These are phyloP conservation scores for Lepidocolaptes lacrymiger DNA, from an alignment of 2,797 vertebrate genomes.

Conservation along the genomic window DNA sequence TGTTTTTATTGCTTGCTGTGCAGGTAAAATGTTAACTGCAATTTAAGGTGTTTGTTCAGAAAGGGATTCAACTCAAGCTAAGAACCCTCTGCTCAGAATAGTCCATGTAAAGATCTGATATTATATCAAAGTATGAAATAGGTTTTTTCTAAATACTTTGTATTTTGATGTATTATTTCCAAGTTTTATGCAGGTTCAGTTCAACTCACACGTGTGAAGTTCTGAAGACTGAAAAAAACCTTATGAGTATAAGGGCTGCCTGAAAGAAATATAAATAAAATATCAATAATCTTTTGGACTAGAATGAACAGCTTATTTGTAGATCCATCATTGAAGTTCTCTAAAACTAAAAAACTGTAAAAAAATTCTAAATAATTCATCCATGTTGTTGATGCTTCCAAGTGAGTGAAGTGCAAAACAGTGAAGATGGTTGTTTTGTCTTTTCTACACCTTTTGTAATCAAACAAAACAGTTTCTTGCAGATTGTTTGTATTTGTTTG, in stretches of 20 bases:
- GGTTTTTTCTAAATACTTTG: not conserved
- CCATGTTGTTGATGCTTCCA: not conserved
- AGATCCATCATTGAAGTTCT: not conserved
- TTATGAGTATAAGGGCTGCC: not conserved
- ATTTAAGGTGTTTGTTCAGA: not conserved
- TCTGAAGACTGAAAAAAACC: not conserved
- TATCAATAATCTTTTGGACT: not conserved
- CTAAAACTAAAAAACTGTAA: not conserved
- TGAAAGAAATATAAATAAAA: not conserved
- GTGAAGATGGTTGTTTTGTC: not conserved
- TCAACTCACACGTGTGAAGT: fast-evolving
- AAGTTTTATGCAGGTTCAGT: not conserved
- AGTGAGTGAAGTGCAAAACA: not conserved
- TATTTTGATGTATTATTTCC: not conserved
- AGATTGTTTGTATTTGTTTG: not conserved
- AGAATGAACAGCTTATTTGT: not conserved
- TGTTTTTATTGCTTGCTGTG: not conserved
- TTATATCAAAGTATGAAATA: not conserved
- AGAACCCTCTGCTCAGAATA: not conserved
- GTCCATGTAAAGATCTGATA: not conserved
- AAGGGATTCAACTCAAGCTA: not conserved
- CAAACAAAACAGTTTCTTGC: not conserved
- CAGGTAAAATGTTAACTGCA: not conserved
- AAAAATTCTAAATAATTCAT: not conserved
- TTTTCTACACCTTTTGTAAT: not conserved